A percentile compares a stretch with the other conserved stretches of the same genome.
phyloP scores from a whole-genome alignment of 2,797 vertebrate genomes.

The Alauda arvensis region DNA sequence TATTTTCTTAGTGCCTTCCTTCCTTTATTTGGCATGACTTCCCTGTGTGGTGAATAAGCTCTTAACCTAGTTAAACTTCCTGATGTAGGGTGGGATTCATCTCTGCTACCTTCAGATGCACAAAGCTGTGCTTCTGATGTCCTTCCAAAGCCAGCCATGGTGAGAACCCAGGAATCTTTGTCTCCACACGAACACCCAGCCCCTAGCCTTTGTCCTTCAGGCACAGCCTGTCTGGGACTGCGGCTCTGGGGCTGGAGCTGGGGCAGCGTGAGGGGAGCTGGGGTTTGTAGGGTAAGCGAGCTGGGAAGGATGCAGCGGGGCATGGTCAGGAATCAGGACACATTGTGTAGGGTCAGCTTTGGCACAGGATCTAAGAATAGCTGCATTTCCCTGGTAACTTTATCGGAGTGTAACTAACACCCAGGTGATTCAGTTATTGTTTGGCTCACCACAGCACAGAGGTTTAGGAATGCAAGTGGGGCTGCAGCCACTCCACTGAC shows the following conservation, averaged over 20 bases:
- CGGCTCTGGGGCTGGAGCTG: background rate
- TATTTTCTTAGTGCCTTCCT: background rate
- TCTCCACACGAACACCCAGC: rapidly evolving
- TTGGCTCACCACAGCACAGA: background rate
- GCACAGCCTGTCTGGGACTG: no score
- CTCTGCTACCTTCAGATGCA: rapidly evolving
- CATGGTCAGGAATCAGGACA: rapidly evolving
- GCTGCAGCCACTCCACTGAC: background rate
- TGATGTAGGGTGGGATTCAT: background rate
- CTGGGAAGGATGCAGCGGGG: rapidly evolving
- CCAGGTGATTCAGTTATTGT: background rate
- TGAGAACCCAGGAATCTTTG: background rate
- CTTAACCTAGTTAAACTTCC: background rate
- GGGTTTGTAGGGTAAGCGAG: background rate
- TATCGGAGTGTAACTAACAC: background rate
- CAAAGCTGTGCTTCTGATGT: background rate
- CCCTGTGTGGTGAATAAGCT: background rate
- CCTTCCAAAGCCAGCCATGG: background rate
- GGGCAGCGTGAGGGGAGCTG: rapidly evolving
- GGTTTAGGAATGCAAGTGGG: background rate
- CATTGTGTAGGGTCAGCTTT: background rate
- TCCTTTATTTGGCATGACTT: background rate
- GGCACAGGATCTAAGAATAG: background rate
- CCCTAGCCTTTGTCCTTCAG: background rate
- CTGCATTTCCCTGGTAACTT: background rate